phyloP scores from a whole-genome alignment of 1,140 invertebrate genomes.

The Ridgeia piscesae region DNA sequence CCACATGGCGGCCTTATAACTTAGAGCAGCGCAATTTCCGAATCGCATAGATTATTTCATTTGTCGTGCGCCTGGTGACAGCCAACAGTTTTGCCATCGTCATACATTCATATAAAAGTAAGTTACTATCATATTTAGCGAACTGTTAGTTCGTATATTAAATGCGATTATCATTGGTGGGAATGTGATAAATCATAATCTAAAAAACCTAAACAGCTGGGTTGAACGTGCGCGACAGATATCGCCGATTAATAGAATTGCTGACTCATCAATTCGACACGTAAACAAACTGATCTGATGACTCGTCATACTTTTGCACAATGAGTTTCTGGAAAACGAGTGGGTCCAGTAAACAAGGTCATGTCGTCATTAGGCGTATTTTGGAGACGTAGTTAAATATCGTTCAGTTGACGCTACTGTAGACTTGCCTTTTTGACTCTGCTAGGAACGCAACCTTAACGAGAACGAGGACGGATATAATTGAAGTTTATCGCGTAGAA shows the following conservation, averaged over 20 bases:
- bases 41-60: not conserved
- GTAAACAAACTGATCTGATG: not conserved
- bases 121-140: not conserved
- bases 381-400: not conserved
- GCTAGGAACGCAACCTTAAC: not conserved
- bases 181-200: not conserved
- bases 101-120: not conserved
- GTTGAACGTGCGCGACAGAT: not conserved
- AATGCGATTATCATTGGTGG: not conserved
- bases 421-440: not conserved
- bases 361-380: not conserved
- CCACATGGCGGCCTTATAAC: too few species aligned
- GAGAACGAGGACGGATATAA: not conserved
- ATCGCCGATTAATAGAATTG: not conserved
- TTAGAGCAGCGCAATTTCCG: not conserved
- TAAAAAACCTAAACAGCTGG: not conserved
- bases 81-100: not conserved
- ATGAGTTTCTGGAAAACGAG: not conserved
- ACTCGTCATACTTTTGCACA: not conserved
- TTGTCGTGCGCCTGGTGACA: not conserved
- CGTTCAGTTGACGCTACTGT: not conserved
- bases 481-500: not conserved
- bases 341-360: not conserved
- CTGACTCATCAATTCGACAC: conserved; percentile 4
- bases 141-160: not conserved